Percentiles rank a stretch among this genome's conserved stretches.
phyloP scores from a whole-genome alignment of 2,113 vertebrate species.

The Oostethus manadensis region DNA sequence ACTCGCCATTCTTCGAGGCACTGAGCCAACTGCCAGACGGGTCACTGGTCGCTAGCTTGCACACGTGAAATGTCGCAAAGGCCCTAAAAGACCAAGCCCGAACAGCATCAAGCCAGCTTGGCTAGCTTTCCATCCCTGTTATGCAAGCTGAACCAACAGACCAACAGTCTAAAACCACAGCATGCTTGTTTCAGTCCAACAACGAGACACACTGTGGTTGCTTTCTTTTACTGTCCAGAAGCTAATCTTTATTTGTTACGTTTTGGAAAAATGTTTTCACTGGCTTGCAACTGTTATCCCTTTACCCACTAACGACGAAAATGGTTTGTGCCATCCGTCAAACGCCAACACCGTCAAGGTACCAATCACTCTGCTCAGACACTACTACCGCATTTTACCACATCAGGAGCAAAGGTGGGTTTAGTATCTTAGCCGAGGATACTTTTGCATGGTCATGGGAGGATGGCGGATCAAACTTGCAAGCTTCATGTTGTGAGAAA shows the following conservation, averaged over 20 bases:
- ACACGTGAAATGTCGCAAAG: slow-evolving; percentile 60
- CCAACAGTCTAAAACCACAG: neutral
- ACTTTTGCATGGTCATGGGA: no score
- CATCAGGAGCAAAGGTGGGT: no score
- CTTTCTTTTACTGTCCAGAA: neutral
- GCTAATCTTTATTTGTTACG: no score
- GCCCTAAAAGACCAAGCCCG: slow-evolving; percentile 55
- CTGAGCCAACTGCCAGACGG: slow-evolving; percentile 28
- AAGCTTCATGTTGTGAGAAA: no score
- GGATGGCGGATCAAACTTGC: no score
- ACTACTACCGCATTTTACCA: no score
- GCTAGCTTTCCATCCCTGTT: slow-evolving; percentile 52
- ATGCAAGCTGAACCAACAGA: slow-evolving; percentile 63
- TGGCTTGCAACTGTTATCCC: neutral
- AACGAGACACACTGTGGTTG: neutral
- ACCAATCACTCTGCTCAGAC: no score
- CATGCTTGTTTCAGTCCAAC: no score
- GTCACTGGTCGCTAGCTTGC: slow-evolving; percentile 20
- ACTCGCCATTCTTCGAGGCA: slow-evolving; percentile 12
- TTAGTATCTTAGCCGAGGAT: no score
- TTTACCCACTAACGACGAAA: neutral
- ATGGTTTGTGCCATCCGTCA: neutral
- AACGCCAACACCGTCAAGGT: no score
- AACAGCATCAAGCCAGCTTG: slow-evolving; percentile 45
- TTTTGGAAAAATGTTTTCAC: no score